Evolutionary conservation across 2,113 vertebrate genomes (phyloP).

Genomic region (Antennarius striatus): DNA sequence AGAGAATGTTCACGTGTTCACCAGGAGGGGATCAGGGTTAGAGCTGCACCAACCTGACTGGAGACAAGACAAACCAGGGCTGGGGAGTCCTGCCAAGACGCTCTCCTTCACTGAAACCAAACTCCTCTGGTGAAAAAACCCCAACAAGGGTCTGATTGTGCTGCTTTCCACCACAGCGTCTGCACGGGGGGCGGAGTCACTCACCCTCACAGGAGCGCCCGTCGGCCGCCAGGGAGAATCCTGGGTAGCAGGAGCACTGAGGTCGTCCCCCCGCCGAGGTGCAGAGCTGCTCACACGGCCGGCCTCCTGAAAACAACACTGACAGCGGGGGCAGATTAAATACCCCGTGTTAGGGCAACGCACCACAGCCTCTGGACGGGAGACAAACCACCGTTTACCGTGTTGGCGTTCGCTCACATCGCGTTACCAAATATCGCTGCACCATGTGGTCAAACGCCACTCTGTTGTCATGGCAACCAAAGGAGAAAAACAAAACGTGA

Average conservation of each 20-base stretch:
- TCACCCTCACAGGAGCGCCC: conserved; percentile 87
- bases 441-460: conserved; percentile 42
- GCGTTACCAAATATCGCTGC: conserved; percentile 43
- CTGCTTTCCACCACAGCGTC: neutral
- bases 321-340: conserved; percentile 16
- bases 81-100: conserved; percentile 39
- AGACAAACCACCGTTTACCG: conserved; percentile 39
- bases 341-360: neutral
- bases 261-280: conserved; percentile 67
- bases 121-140: conserved; percentile 20
- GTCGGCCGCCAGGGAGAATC: conserved; percentile 84
- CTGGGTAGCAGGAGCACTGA: conserved; percentile 85
- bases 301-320: conserved; percentile 72
- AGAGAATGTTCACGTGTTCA: neutral
- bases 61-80: conserved; percentile 32
- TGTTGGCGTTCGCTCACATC: conserved; percentile 34
- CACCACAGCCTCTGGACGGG: conserved; percentile 16
- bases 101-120: conserved; percentile 44
- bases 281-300: conserved; percentile 87
- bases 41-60: conserved; percentile 48
- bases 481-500: conserved; percentile 51
- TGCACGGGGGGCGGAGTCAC: conserved; percentile 12
- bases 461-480: conserved; percentile 57
- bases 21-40: conserved; percentile 45
- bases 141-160: conserved; percentile 2